phyloP scores from a whole-genome alignment of 2,888 invertebrate species.

The Phyllotreta striolata region DNA sequence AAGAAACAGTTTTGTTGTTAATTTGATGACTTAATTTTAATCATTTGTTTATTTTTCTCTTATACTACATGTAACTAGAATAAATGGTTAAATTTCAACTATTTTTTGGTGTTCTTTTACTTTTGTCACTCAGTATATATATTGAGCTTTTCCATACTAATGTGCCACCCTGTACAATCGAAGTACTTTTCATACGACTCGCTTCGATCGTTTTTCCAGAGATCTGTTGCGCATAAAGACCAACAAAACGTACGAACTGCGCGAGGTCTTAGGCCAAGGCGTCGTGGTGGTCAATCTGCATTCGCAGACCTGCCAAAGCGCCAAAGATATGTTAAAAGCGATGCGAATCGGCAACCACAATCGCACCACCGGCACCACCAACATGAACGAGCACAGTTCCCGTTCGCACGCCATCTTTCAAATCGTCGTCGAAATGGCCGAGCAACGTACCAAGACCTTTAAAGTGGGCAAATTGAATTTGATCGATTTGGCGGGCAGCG shows the following conservation, averaged over 20 bases:
- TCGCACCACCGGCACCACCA: constrained; percentile 81
- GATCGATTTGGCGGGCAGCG: constrained; percentile 98
- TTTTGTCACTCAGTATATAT: too few species aligned
- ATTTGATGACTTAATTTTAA: too few species aligned
- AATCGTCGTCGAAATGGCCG: constrained; percentile 95
- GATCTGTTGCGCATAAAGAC: constrained; percentile 73
- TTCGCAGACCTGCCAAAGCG: constrained; percentile 92
- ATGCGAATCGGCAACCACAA: constrained; percentile 94
- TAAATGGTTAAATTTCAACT: too few species aligned
- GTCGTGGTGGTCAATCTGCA: constrained; percentile 96
- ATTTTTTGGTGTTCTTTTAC: too few species aligned
- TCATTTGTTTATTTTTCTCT: too few species aligned
- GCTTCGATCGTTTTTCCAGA: constrained; percentile 58
- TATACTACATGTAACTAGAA: too few species aligned
- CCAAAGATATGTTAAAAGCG: constrained; percentile 90
- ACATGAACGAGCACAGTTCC: constrained; percentile 92
- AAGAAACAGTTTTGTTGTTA: constrained; percentile 1
- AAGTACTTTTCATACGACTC: too few species aligned
- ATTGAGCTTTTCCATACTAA: too few species aligned
- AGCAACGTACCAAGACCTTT: constrained; percentile 67
- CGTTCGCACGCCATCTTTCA: constrained; percentile 98
- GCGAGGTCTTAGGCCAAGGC: constrained; percentile 77
- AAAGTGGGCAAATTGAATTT: constrained; percentile 95
- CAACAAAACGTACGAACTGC: constrained; percentile 64
- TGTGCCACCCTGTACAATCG: too few species aligned